Evolutionary conservation across 2,888 invertebrate species (phyloP), one percentile per base, ranked within the genome.

Genomic region (Ectemnius continuus): DNA sequence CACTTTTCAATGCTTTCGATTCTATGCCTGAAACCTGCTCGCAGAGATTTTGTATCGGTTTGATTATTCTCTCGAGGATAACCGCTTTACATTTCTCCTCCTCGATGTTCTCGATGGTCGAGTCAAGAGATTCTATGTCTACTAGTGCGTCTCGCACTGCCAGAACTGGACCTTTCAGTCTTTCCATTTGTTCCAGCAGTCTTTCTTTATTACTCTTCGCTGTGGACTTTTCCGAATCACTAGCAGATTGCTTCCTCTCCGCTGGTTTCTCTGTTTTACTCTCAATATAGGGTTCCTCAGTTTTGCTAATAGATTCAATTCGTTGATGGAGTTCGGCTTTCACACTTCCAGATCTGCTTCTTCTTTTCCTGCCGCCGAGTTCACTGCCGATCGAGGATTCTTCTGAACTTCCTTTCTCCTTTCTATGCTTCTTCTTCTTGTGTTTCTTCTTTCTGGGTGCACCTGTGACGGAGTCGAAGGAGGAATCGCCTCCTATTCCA

Each of bases 401-500:
- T 48, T 87, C 85, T 6, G 85, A 87, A 56, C 81, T 86, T 74
- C 85, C 87, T 77, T 81, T 84, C 11, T 85, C 85, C 16, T 61
- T 80, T 36, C 56, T 79, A 3, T 76, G 82, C 84, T 85, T 84
- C 80, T 86, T 85, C 85, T 82, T 87, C 14, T 77, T 62, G 66
- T 81, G 73, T 20, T 78, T 82, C 86, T 88, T 84, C 91, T 91
- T 62, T 91, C 91, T 80, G 92, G 91, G 69, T 23, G 68, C 83
- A 5, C 85, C 85, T 0, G 85, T 85, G 23, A 81, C 88, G 13
- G 81, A 85, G 75, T 85, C 90, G 71, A 87, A 81, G 14, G 84
- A 86, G 85, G 89, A 84, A 91, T 92, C 92, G 88, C 76, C 92
- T 88, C 73, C 91, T 91, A 84, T 93, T 92, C 58, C 91, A 90